phyloP scores from a whole-genome alignment of 2,888 invertebrate genomes.

The Tipula confusa region DNA sequence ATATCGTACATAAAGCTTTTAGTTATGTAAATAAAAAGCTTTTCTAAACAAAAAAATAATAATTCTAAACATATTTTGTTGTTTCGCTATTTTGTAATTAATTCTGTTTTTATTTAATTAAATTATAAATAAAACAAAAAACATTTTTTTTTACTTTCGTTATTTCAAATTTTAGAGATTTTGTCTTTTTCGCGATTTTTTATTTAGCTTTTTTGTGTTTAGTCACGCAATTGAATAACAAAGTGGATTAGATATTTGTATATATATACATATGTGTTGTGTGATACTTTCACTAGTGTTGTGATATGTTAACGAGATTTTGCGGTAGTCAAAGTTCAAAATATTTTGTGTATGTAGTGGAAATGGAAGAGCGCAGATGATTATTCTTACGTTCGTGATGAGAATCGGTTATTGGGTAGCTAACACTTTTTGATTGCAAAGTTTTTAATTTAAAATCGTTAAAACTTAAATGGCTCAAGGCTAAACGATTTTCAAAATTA shows the following conservation, averaged over 20 bases:
- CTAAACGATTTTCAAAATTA: no score
- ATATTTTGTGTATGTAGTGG: not conserved
- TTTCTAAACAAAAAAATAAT: no score
- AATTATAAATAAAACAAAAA: not conserved
- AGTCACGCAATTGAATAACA: constrained; percentile 12
- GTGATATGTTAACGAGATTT: not conserved
- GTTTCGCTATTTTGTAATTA: not conserved
- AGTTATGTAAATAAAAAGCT: not conserved
- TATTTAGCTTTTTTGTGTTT: not conserved
- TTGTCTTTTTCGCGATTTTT: not conserved
- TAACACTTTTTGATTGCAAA: not conserved
- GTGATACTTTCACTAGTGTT: not conserved
- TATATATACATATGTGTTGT: not conserved
- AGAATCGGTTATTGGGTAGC: not conserved
- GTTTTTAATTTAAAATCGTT: not conserved
- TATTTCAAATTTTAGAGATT: not conserved
- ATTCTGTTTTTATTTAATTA: constrained; percentile 7
- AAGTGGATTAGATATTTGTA: not conserved
- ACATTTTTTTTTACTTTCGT: not conserved
- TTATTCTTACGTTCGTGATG: not conserved
- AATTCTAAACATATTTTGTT: not conserved
- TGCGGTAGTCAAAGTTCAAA: not conserved
- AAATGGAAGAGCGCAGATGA: not conserved
- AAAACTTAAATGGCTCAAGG: no score
- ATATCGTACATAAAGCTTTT: not conserved